Percentiles rank a stretch among this genome's conserved stretches.
These are phyloP conservation scores for Epsilonema sp. DNA, from an alignment of 2,888 invertebrate species.

Conservation along the genomic window DNA sequence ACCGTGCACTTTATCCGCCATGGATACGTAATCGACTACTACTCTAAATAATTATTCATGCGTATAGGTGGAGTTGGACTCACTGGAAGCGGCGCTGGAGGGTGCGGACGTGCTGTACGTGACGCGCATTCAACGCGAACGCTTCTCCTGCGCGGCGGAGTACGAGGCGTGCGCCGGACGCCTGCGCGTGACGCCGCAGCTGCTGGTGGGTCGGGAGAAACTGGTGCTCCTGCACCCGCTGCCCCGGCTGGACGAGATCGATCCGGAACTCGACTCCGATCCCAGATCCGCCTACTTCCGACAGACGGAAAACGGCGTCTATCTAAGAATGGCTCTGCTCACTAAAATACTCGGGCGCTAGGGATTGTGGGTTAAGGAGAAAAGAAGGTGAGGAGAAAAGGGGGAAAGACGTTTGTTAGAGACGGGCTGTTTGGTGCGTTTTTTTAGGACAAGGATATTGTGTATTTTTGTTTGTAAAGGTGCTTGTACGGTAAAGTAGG, in stretches of 20 bases:
- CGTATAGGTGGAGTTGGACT: too few relatives aligned
- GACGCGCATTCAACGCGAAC: constrained; percentile 87
- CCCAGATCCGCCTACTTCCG: constrained; percentile 93
- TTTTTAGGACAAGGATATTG: too few relatives aligned
- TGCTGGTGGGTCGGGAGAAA: constrained; percentile 55
- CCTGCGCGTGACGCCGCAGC: constrained; percentile 71
- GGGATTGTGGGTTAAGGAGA: too few relatives aligned
- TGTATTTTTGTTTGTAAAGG: too few relatives aligned
- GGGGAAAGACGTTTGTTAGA: too few relatives aligned
- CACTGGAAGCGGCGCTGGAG: constrained; percentile 58
- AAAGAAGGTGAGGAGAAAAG: too few relatives aligned
- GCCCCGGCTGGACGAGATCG: constrained; percentile 82
- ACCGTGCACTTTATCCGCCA: too few relatives aligned
- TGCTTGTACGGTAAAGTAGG: too few relatives aligned
- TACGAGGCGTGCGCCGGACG: constrained; percentile 67
- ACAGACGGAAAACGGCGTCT: constrained; percentile 93
- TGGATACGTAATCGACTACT: too few relatives aligned
- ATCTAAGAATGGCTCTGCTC: constrained; percentile 87
- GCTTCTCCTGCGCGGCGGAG: constrained; percentile 60
- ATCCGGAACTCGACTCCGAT: constrained; percentile 79
- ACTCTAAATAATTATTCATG: too few relatives aligned
- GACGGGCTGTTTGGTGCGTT: too few relatives aligned
- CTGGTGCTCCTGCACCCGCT: constrained; percentile 95
- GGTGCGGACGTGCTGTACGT: constrained; percentile 94
- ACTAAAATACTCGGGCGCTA: constrained; percentile 53